Evolutionary conservation across 2,888 invertebrate species (phyloP).

Genomic region (Muschampia plurimacula): DNA sequence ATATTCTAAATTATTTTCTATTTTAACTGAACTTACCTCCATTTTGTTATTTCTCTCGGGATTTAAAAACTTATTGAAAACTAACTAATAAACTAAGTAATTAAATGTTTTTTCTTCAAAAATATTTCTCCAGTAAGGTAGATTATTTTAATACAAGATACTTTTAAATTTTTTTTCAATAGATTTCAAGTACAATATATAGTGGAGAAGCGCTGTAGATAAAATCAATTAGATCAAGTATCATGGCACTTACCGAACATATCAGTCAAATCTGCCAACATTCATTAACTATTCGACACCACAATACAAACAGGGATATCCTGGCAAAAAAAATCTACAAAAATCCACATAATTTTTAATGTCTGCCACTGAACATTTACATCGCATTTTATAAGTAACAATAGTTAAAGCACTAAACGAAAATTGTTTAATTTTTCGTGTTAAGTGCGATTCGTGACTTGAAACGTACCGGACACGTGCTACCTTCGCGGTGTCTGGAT

Average conservation of each 20-base stretch:
- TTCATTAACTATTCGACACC: slow-evolving; percentile 55
- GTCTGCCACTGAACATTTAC: slow-evolving; percentile 24
- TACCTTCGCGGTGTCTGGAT: slow-evolving; percentile 56
- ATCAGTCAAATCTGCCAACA: slow-evolving; percentile 63
- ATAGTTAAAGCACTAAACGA: slow-evolving; percentile 13
- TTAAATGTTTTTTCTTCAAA: neutral
- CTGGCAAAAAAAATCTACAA: slow-evolving; percentile 40
- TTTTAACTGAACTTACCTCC: neutral
- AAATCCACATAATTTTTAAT: slow-evolving; percentile 10
- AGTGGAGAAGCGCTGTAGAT: neutral
- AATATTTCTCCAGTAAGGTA: neutral
- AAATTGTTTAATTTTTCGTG: slow-evolving; percentile 47
- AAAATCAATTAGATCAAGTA: slow-evolving; percentile 43
- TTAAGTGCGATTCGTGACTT: slow-evolving; percentile 50
- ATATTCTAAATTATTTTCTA: neutral
- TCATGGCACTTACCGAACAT: slow-evolving; percentile 64
- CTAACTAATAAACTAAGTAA: neutral
- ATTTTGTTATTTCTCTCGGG: neutral
- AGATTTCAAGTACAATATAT: neutral
- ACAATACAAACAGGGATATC: slow-evolving; percentile 57
- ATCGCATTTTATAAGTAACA: neutral
- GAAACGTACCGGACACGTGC: slow-evolving; percentile 55
- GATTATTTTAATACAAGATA: neutral
- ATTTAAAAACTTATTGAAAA: neutral
- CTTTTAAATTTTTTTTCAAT: neutral